These are phyloP conservation scores for Alligator mississippiensis DNA, from an alignment of 2,113 vertebrate species.

Conservation along the genomic window DNA sequence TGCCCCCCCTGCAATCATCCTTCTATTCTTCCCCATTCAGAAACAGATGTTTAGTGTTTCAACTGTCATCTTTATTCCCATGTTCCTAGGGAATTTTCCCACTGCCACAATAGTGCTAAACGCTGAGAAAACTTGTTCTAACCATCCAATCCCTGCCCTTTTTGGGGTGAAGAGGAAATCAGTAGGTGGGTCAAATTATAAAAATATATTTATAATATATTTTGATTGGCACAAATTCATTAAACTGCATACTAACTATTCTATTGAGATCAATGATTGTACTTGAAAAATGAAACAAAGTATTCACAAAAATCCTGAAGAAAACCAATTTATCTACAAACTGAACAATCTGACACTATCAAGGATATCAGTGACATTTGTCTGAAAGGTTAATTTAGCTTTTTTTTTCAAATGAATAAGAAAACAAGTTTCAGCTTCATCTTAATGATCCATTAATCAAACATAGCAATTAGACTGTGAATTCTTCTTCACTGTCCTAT, in stretches of 20 bases:
- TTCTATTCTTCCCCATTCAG: constrained; percentile 24
- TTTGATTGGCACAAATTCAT: not conserved
- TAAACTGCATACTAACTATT: not conserved
- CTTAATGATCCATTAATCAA: not conserved
- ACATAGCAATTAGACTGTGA: not conserved
- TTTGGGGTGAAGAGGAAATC: constrained; percentile 12
- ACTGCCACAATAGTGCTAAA: constrained; percentile 39
- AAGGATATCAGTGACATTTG: not conserved
- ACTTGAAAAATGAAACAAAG: not conserved
- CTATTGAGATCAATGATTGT: constrained; percentile 33
- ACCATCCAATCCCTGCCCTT: constrained; percentile 35
- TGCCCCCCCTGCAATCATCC: constrained; percentile 24
- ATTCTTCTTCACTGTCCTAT: too few relatives aligned
- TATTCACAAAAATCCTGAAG: not conserved
- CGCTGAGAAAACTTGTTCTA: constrained; percentile 21
- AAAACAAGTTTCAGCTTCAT: not conserved
- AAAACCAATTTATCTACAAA: not conserved
- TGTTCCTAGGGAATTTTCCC: constrained; percentile 61
- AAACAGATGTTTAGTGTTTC: constrained; percentile 39
- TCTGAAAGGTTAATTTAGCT: not conserved
- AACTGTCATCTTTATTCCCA: constrained; percentile 59
- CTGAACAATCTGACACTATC: not conserved
- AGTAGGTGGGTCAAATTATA: constrained; percentile 31
- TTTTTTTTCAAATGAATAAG: too few relatives aligned
- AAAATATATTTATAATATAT: not conserved